Percentiles rank a stretch among this genome's conserved stretches.
Conservation (phyloP, 30 jellyfish, hydroid and myxozoan species). For the Cassiopea andromeda region DNA sequence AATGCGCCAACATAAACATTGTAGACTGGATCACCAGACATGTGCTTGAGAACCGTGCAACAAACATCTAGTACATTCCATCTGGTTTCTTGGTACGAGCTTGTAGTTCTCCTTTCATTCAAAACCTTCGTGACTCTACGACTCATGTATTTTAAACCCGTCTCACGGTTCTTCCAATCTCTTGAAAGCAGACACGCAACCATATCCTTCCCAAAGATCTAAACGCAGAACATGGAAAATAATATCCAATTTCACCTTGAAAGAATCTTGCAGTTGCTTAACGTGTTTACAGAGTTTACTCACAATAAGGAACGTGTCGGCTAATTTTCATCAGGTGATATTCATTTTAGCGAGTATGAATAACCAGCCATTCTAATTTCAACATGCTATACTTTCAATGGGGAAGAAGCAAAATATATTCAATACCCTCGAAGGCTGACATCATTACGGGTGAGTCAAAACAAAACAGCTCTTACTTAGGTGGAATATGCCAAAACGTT, state of each 20-base stretch:
- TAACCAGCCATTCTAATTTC: too few species aligned
- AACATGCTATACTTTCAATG: too few species aligned
- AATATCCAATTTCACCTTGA: not conserved
- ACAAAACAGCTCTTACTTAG: too few species aligned
- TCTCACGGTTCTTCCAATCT: slow-evolving; percentile 96
- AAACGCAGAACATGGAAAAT: not conserved
- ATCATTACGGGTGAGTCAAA: too few species aligned
- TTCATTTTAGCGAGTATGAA: too few species aligned
- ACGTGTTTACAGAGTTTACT: too few species aligned
- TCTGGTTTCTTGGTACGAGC: slow-evolving; percentile 74
- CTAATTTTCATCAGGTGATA: too few species aligned
- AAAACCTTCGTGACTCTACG: slow-evolving; percentile 87
- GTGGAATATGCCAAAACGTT: too few species aligned
- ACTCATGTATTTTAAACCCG: slow-evolving; percentile 94
- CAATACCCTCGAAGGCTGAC: too few species aligned
- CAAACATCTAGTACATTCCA: slow-evolving; percentile 82
- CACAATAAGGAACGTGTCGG: too few species aligned
- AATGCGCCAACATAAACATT: slow-evolving; percentile 93
- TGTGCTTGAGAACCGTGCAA: slow-evolving; percentile 75
- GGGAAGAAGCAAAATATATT: too few species aligned
- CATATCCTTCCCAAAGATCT: slow-evolving; percentile 92
- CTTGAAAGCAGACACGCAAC: slow-evolving; percentile 94
- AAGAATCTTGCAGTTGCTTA: too few species aligned
- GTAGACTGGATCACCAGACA: slow-evolving; percentile 94
- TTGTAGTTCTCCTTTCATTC: slow-evolving; percentile 79